Percentiles rank a stretch among this genome's conserved stretches.
These are phyloP conservation scores for Jordanella pulchra DNA, from an alignment of 2,797 vertebrate species.

Conservation along the genomic window DNA sequence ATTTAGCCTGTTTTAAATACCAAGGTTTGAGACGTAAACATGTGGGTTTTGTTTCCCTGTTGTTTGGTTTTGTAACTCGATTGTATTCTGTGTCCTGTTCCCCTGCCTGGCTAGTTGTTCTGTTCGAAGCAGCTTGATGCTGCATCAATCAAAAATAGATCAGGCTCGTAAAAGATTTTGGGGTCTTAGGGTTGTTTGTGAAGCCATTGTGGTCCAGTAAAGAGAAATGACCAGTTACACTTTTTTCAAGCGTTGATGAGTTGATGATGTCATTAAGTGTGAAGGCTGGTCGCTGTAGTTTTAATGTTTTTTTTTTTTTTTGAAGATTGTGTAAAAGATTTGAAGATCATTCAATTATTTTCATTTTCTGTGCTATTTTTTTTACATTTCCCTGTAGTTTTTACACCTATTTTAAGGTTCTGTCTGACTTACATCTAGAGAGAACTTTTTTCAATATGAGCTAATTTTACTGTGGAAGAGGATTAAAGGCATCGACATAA, in stretches of 20 bases:
- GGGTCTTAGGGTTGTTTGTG: neutral
- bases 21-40: neutral
- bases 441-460: too few species aligned
- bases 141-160: conserved; percentile 1
- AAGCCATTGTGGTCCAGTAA: neutral
- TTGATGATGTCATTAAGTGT: too few species aligned
- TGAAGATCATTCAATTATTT: conserved; percentile 8
- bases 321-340: conserved; percentile 5
- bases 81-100: neutral
- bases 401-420: neutral
- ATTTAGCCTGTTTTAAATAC: neutral
- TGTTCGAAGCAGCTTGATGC: neutral
- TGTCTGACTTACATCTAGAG: too few species aligned
- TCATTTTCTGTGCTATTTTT: neutral
- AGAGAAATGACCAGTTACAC: neutral
- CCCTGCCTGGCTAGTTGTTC: neutral
- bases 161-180: neutral
- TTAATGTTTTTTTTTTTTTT: conserved; percentile 16
- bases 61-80: neutral
- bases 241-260: too few species aligned
- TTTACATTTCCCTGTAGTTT: conserved; percentile 12
- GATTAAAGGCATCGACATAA: too few species aligned
- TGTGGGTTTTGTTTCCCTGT: neutral
- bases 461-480: neutral
- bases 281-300: neutral